Base-by-base conservation (phyloP, 2,888 invertebrate genomes). In the Anagyrus pseudococci region DNA sequence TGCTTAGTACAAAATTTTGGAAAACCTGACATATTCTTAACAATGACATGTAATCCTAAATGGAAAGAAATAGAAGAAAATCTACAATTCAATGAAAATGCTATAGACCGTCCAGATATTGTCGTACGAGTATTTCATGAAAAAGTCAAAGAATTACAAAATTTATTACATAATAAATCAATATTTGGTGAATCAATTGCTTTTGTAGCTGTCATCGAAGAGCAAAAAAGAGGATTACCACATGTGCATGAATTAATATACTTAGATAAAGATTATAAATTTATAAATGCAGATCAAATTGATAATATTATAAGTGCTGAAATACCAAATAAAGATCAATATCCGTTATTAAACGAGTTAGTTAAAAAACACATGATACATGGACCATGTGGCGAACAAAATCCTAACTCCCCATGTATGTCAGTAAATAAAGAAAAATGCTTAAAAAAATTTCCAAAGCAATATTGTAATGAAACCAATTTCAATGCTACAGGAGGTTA, bases 41-140 rank as follows among this genome's bases (percentile, higher is more conserved):
- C 52, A 15, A 52, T 52, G 52, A 57, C 68, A 79, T 79, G 79
- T 62, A 81, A 81, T 70, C 80, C 79, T 3, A 74, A 75, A 58
- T 82, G 81, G 81, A 65, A 57, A 19, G 80, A 82, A 72, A 80
- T 82, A n/a, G n/a, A n/a, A n/a, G n/a, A n/a, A n/a, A n/a, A n/a
- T n/a, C n/a, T n/a, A n/a, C n/a, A n/a, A n/a, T n/a, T n/a, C n/a
- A n/a, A n/a, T 37, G 37, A 37, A 37, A 37, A 7, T 37, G 15
- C 37, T 7, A 10, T 37, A 7, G 37, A 37, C 15, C 37, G 37
- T 37, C 37, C 37, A 37, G 37, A 37, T 37, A 37, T 37, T 13
- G 15, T 10, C 37, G 15, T 13, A 37, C 37, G 37, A 37, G 37
- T 37, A 10, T 37, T 37, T 37, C 8, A 7, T 10, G 7, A 10